These are phyloP conservation scores for Drosophila oshimai DNA, from an alignment of 1,140 invertebrate species.

Conservation along the genomic window DNA sequence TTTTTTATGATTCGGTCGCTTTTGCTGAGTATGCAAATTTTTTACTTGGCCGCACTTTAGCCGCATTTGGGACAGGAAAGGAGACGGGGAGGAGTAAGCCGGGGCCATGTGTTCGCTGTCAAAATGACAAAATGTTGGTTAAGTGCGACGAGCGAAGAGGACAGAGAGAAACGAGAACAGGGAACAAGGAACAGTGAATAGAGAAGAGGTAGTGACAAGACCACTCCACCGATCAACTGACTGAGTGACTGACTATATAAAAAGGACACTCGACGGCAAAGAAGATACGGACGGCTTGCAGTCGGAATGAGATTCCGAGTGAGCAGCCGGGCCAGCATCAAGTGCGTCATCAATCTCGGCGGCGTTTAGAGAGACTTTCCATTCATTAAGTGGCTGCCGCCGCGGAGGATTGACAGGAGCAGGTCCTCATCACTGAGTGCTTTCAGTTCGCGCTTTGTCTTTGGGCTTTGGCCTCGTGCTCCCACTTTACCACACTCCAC, in stretches of 20 bases:
- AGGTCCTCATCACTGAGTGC: slow-evolving; percentile 50
- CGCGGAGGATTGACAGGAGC: slow-evolving; percentile 1
- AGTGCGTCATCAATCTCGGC: slow-evolving; percentile 76
- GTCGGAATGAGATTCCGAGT: slow-evolving; percentile 36
- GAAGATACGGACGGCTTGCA: slow-evolving; percentile 21
- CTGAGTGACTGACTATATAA: slow-evolving; percentile 42
- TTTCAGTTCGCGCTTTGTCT: slow-evolving; percentile 72
- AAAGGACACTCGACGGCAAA: slow-evolving; percentile 41
- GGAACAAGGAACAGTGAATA: background rate
- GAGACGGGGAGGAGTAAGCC: background rate
- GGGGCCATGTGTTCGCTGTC: slow-evolving; percentile 57
- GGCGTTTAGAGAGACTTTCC: slow-evolving; percentile 45
- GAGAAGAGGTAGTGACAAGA: slow-evolving; percentile 27
- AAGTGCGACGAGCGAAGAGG: slow-evolving; percentile 51
- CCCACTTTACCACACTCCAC: background rate
- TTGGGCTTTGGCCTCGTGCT: slow-evolving; percentile 24
- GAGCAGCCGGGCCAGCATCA: slow-evolving; percentile 52
- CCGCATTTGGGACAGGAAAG: slow-evolving; percentile 13
- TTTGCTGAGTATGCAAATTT: slow-evolving; percentile 75
- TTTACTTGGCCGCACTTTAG: slow-evolving; percentile 68
- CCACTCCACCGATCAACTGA: slow-evolving; percentile 49
- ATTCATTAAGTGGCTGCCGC: slow-evolving; percentile 63
- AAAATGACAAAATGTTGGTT: slow-evolving; percentile 78
- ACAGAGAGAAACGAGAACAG: slow-evolving; percentile 31
- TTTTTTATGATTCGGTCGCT: slow-evolving; percentile 34